Base-by-base conservation (phyloP, 2,113 vertebrate genomes). In the Takifugu bimaculatus region DNA sequence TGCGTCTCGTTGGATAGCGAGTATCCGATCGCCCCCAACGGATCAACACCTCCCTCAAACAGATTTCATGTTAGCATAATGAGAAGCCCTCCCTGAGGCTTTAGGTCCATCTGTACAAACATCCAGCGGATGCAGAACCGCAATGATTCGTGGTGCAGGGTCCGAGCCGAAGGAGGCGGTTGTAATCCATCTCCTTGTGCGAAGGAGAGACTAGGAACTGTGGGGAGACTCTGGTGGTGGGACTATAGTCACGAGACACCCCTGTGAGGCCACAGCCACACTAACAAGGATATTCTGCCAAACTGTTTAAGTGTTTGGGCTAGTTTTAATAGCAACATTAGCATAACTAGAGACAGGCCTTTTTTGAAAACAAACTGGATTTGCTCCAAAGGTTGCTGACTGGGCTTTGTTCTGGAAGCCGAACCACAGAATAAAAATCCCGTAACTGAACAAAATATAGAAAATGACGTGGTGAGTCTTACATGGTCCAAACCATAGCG, bases 101-200 rank as follows among this genome's bases (percentile, higher is more conserved):
- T 64, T 28, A 6, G 14, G 58, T 45, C 76, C 82, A 84, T 77
- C 78, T 86, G 86, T 74, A 9, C 80, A 82, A 83, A 78, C 73
- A 85, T 75, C 65, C 74, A 74, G 57, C 57, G 71, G 82, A 82
- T 43, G 60, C 64, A 70, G 75, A 63, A 42, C 12, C 28, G 13
- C 49, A 12, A 60, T 11, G 51, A 54, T 43, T 51, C 63, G 3
- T 65, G 13, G 55, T 54, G 50, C 67, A n/a, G 3, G 60, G 63
- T 53, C 48, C 63, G 54, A 54, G 74, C 70, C 51, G 61, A 57
- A 50, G 65, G 84, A 73, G 75, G 63, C 61, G 77, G 76, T 62
- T 76, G 79, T 76, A 81, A 86, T 82, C 86, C 72, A 68, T 81
- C 74, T 77, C 77, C 69, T 74, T 51, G 63, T 51, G 62, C 32